Base-by-base conservation (phyloP, 2,113 vertebrate genomes). In the Pitta sordida region DNA sequence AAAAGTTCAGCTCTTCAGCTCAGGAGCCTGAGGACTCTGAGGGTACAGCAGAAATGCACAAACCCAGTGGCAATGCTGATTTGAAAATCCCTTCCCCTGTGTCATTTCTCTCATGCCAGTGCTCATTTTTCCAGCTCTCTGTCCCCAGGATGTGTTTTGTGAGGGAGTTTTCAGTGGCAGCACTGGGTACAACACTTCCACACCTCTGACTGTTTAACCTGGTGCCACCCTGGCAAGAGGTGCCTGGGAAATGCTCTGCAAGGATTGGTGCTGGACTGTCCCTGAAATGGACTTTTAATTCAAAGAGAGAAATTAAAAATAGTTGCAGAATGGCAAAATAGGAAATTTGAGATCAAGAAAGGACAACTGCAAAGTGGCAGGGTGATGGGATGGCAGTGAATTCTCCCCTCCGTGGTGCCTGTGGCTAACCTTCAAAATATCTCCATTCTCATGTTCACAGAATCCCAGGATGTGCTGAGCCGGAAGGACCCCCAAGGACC, bases 71-170 rank as follows among this genome's bases (percentile, higher is more conserved):
- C 26, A 51, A 29, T 51, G 34, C 36, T 73, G 64, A 34, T 56
- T 73, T 34, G 23, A 52, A 63, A 69, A 73, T 56, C 65, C 41
- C 26, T 84, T 60, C 9, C 36, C 10, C 53, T 4, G 1, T 22
- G 29, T 20, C 36, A 32, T 26, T 63, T 43, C 49, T 9, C 37
- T 75, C 55, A 37, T 10, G 24, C 30, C 26, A 23, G 12, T 4
- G 20, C 18, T 81, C 36, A 6, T 41, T 83, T 73, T 37, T 6
- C 16, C 29, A 41, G 5, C n/a, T 29, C 41, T 13, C 29, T 48
- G 7, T 19, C 43, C 30, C 15, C 6, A 2, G 7, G 48, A 0
- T 64, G 46, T 60, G 44, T 77, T 80, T 68, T 37, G 3, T 4
- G 15, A 53, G 23, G 4, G 5, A 17, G 48, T 70, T 94, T 75